phyloP scores from a whole-genome alignment of 2,797 vertebrate species.

The Alca torda region DNA sequence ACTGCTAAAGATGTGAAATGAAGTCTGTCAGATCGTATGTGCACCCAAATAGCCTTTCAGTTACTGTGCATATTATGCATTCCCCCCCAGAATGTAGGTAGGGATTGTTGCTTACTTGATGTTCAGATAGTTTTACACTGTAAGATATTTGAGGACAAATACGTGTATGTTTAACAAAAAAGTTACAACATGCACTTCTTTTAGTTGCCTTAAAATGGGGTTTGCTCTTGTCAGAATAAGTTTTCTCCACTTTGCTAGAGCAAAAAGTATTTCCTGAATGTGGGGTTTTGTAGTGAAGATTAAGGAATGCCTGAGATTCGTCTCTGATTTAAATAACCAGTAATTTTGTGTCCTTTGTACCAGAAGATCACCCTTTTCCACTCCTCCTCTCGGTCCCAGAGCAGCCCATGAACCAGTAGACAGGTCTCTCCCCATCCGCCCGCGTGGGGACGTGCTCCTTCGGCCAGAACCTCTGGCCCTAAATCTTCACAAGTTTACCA shows the following conservation, averaged over 20 bases:
- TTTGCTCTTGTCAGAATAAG: not conserved
- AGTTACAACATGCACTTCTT: not conserved
- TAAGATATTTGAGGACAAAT: not conserved
- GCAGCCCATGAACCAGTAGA: not conserved
- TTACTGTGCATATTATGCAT: not conserved
- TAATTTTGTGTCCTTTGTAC: not conserved
- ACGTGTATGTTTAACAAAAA: not conserved
- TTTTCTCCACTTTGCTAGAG: not conserved
- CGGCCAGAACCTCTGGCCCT: not conserved
- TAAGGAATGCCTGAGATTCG: not conserved
- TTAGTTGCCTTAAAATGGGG: not conserved
- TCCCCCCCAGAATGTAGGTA: not conserved
- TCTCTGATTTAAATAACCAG: not conserved
- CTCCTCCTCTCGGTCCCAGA: not conserved
- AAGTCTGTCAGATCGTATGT: not conserved
- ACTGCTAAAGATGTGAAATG: not conserved
- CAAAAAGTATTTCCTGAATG: not conserved
- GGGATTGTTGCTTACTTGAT: not conserved
- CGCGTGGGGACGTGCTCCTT: rapidly evolving
- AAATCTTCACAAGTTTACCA: not conserved
- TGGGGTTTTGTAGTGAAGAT: not conserved
- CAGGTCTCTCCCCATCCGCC: not conserved
- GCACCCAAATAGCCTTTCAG: not conserved
- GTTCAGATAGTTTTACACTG: not conserved
- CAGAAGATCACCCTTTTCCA: not conserved